These are phyloP conservation scores for Hipposideros armiger DNA, from an alignment of 2,113 vertebrate species.

Conservation along the genomic window DNA sequence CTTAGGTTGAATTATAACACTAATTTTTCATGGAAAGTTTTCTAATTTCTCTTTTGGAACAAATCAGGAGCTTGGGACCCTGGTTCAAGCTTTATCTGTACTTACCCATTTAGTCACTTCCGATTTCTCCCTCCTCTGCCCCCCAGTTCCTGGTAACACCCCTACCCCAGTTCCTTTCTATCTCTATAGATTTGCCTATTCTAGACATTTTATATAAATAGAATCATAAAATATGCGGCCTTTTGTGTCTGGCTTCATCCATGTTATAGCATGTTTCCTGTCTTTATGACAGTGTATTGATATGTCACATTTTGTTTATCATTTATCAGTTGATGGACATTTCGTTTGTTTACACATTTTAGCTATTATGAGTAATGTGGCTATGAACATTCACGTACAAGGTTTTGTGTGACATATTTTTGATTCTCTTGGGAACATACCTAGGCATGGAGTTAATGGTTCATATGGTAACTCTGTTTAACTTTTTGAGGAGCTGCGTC, in stretches of 20 bases:
- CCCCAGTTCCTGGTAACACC: not conserved
- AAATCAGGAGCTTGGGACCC: not conserved
- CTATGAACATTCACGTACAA: not conserved
- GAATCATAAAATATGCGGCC: not conserved
- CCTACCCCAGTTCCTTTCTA: not conserved
- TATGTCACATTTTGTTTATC: not conserved
- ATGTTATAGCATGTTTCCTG: not conserved
- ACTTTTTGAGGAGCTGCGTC: not conserved
- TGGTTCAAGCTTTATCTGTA: not conserved
- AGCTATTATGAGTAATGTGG: not conserved
- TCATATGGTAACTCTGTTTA: not conserved
- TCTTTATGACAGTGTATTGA: not conserved
- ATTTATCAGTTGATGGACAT: not conserved
- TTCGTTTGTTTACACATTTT: not conserved
- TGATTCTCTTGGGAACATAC: not conserved
- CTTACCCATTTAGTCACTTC: not conserved
- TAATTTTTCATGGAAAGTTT: not conserved
- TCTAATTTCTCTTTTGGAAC: conserved; percentile 5
- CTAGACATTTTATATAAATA: not conserved
- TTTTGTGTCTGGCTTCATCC: not conserved
- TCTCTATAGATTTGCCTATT: not conserved
- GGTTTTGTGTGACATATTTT: conserved; percentile 4
- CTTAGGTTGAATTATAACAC: conserved; percentile 4
- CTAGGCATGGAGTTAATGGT: not conserved
- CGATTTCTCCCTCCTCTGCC: not conserved